phyloP scores from a whole-genome alignment of 2,113 vertebrate species.

The Mungos mungo region DNA sequence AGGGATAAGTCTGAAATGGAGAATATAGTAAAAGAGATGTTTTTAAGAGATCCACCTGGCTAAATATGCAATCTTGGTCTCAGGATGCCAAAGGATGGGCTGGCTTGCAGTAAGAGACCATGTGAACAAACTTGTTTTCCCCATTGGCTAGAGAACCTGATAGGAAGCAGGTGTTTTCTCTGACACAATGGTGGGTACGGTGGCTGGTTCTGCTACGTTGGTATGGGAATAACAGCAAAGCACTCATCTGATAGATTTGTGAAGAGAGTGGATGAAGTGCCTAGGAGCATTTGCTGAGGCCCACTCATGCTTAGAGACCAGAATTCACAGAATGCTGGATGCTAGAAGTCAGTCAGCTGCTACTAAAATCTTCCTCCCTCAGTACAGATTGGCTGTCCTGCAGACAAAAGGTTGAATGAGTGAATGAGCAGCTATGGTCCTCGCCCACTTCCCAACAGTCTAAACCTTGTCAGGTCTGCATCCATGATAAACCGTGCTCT shows the following conservation, averaged over 20 bases:
- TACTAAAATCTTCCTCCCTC: not conserved
- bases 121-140: not conserved
- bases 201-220: not conserved
- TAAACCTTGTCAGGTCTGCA: not conserved
- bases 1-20: not conserved
- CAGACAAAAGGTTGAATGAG: not conserved
- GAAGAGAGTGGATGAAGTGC: not conserved
- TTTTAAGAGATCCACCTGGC: not conserved
- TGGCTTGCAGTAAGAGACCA: not conserved
- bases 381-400: not conserved
- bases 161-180: not conserved
- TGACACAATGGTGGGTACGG: not conserved
- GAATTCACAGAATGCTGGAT: not conserved
- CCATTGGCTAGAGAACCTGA: not conserved
- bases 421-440: too few relatives aligned
- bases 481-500: not conserved
- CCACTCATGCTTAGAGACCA: not conserved
- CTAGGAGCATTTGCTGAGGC: not conserved
- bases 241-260: not conserved
- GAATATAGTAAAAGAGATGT: not conserved
- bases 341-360: not conserved
- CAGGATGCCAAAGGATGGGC: not conserved
- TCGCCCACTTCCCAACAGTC: not conserved
- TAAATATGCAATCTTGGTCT: not conserved
- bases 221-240: not conserved